Evolutionary conservation across 35 echinoderm and acorn worm genomes (phyloP).

Genomic region (Hemicentrotus pulcherrimus): DNA sequence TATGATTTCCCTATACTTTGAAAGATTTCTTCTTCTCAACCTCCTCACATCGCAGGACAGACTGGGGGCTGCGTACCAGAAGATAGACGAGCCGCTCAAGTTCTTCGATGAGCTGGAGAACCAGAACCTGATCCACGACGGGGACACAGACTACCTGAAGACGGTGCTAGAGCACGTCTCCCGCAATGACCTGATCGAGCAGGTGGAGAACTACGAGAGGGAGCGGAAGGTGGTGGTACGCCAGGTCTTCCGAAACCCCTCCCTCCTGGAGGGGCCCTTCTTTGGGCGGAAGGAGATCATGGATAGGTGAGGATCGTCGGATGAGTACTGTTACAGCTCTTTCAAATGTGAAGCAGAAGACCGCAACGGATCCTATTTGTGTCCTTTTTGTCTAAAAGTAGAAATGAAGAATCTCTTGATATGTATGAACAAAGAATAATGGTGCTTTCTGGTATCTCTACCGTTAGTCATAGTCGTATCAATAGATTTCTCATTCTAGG

Average conservation of each 20-base stretch:
- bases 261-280: conserved; percentile 72
- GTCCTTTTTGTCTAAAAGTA: not conserved
- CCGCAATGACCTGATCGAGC: conserved; percentile 61
- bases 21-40: not conserved
- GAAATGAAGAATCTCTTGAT: not conserved
- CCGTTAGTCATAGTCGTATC: no score
- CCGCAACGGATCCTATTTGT: not conserved
- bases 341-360: not conserved
- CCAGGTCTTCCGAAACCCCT: conserved; percentile 53
- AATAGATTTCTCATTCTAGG: no score
- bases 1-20: not conserved
- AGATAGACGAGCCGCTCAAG: conserved; percentile 57
- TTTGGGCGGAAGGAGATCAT: conserved; percentile 77
- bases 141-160: conserved; percentile 54
- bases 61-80: conserved; percentile 37
- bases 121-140: conserved; percentile 63
- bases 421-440: no score
- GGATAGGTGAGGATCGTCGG: conserved; percentile 46
- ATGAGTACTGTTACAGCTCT: not conserved
- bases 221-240: conserved; percentile 60
- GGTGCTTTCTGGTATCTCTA: no score
- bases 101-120: conserved; percentile 61
- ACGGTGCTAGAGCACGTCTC: conserved; percentile 24
- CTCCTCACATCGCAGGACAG: not conserved
- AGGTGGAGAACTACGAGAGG: conserved; percentile 67